A percentile compares a stretch with the other conserved stretches of the same genome.
Conservation (phyloP, 2,797 vertebrate genomes). For the Galagoides demidoff region DNA sequence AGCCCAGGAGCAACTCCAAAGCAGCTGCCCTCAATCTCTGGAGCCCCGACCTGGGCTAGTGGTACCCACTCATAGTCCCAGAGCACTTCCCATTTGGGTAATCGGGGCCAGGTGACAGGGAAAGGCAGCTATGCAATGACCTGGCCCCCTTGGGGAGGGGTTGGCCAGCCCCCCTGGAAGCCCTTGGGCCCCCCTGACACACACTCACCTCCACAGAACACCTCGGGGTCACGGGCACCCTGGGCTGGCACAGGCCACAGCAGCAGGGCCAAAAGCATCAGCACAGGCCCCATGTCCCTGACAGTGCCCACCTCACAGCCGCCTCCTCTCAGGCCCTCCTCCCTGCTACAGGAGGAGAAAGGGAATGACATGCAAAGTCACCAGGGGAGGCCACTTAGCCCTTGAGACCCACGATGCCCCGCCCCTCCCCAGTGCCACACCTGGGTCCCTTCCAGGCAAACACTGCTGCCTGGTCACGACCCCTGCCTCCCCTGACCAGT, state of each 20-base stretch:
- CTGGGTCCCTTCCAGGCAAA: not conserved
- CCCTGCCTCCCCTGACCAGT: not conserved
- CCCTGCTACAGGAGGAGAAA: fast-evolving
- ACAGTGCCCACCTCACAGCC: fast-evolving
- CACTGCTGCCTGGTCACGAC: not conserved
- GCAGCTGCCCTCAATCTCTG: not conserved
- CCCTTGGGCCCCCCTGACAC: not conserved
- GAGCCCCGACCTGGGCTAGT: fast-evolving
- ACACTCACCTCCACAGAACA: conserved; percentile 75
- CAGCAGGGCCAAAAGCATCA: conserved; percentile 15
- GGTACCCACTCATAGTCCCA: not conserved
- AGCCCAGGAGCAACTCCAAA: fast-evolving
- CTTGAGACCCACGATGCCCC: not conserved
- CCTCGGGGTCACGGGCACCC: conserved; percentile 18
- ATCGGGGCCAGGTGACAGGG: fast-evolving
- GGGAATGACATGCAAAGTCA: not conserved
- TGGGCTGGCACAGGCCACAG: not conserved
- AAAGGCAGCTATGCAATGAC: fast-evolving
- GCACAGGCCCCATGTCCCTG: not conserved
- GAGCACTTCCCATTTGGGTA: too few species aligned
- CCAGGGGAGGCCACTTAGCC: fast-evolving
- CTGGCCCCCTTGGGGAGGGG: not conserved
- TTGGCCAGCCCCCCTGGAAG: not conserved
- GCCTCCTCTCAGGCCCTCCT: fast-evolving
- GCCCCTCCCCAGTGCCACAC: not conserved